Conservation (phyloP, 2,113 vertebrate species). For the Fregetta grallaria region DNA sequence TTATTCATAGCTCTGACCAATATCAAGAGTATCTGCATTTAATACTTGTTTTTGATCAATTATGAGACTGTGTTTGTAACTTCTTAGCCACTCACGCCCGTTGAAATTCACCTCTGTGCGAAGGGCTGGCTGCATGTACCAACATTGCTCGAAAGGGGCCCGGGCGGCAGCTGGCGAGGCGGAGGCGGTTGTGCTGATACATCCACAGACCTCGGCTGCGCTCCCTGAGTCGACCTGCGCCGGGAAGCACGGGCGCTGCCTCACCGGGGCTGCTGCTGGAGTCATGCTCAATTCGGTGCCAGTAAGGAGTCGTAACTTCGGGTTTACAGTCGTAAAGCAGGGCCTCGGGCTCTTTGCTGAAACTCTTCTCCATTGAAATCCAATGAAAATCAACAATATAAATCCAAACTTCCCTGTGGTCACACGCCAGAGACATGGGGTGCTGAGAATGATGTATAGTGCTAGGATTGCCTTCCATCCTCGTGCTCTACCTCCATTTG, state of each 20-base stretch:
- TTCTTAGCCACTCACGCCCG: background rate
- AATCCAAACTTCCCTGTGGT: background rate
- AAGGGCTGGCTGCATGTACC: background rate
- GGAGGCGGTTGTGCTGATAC: background rate
- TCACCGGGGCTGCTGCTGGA: background rate
- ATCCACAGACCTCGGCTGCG: accelerated
- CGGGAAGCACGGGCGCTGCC: accelerated
- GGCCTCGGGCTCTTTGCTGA: background rate
- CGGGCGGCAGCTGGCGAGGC: accelerated
- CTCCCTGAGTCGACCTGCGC: background rate
- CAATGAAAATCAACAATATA: background rate
- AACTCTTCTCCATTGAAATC: background rate
- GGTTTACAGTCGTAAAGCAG: background rate
- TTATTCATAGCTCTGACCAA: background rate
- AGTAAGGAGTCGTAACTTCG: accelerated
- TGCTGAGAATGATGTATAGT: background rate
- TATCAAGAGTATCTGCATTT: background rate
- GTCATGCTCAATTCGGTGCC: accelerated
- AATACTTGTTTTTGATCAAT: background rate
- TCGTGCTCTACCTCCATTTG: background rate
- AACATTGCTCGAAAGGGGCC: too few relatives aligned
- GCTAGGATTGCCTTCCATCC: background rate
- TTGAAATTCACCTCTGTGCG: background rate
- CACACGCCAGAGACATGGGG: background rate
- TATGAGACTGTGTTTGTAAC: too few relatives aligned